These are phyloP conservation scores for Meloidogyne chitwoodi DNA, from an alignment of 1,140 invertebrate species.

Conservation along the genomic window DNA sequence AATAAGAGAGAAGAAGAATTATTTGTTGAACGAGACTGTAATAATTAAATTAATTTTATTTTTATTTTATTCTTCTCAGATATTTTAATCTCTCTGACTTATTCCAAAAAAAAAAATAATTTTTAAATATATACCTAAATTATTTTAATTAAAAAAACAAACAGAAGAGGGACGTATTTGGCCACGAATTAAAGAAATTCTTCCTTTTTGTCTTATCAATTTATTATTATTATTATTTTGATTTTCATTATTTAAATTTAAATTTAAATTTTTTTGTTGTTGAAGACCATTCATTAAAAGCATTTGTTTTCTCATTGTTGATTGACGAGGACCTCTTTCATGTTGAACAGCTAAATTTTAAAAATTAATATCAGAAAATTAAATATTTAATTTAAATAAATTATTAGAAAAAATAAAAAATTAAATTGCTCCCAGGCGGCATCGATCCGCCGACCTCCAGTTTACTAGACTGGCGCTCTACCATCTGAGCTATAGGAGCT, in stretches of 20 bases:
- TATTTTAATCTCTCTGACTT: not conserved
- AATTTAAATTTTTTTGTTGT: not conserved
- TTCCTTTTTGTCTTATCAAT: not conserved
- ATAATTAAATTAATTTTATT: too few relatives aligned
- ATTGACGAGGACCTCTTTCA: constrained; percentile 30
- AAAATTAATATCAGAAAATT: not conserved
- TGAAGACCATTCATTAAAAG: constrained; percentile 29
- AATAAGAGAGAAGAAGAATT: not conserved
- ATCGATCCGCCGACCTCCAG: constrained; percentile 56
- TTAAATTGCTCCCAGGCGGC: constrained; percentile 42
- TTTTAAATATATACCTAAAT: too few relatives aligned
- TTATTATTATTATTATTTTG: not conserved
- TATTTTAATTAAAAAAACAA: not conserved
- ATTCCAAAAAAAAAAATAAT: too few relatives aligned
- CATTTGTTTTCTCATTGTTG: constrained; percentile 39
- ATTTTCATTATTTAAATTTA: too few relatives aligned
- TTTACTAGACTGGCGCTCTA: constrained; percentile 57
- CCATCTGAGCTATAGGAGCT: constrained; percentile 23
- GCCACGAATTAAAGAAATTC: not conserved
- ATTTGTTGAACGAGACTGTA: not conserved
- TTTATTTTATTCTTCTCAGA: too few relatives aligned
- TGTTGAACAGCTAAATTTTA: constrained; percentile 24
- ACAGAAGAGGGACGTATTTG: not conserved
- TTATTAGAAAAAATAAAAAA: constrained; percentile 24
- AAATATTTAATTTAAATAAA: not conserved